Evolutionary conservation across 64 coral and sea anemone genomes (phyloP), one percentile per base, ranked within the genome.

Genomic region (Platygyra sinensis): DNA sequence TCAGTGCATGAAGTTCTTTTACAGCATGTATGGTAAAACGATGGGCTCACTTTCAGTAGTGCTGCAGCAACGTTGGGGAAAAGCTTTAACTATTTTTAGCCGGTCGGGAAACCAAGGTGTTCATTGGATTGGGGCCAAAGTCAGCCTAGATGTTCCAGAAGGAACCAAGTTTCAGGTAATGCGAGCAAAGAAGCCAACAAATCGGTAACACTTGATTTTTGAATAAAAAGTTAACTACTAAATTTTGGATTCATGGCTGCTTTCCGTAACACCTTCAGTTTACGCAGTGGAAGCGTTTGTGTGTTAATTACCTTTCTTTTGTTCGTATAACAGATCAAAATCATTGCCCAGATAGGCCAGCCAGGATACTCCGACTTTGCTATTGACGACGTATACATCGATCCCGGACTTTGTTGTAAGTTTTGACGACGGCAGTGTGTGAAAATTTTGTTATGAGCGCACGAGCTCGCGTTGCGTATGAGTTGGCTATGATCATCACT

Each of bases 321-420:
- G 14, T 15, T 36, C 33, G 33, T 51, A 10, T 74, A 24, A 38
- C 38, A 88, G 86, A 27, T 88, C 19, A 75, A 61, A 62, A 61
- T 88, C n/a, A 74, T 88, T 38, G 86, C 86, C 25, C 72, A 52
- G 15, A 20, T 90, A 24, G 76, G 76, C 22, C 18, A 67, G 3
- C 29, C 25, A 18, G 91, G 84, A 19, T 87, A 87, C 32, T 93
- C 91, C 1, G 91, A 93, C 42, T 80, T 87, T 16, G 91, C 91
- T 16, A 76, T 93, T 29, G 91, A 93, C 32, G 91, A 93, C 63
- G 83, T 93, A 0, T 93, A 79, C 75, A 87, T 93, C 8, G 91
- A 93, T 67, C 32, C 86, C 6, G 91, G 91, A 8, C 52, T 27
- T 38, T 93, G 88, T 16, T 79, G 88, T 89, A 80, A 89, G 91